Evolutionary conservation across 2,113 vertebrate genomes (phyloP), one percentile per base, ranked within the genome.

Genomic region (Coregonus clupeaformis): DNA sequence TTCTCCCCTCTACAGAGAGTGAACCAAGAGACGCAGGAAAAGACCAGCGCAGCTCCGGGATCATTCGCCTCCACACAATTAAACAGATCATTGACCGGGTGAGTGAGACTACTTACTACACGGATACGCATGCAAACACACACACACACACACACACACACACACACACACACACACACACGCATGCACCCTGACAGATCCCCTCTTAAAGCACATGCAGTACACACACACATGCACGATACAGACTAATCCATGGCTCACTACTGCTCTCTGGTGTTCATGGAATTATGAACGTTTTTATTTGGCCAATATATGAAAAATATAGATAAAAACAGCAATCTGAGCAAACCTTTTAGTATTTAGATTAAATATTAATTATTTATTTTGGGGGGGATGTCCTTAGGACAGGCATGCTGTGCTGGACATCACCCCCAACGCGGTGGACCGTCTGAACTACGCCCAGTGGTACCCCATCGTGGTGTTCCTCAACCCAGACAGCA

Each of bases 381-480:
- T 9, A 6, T 16, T 52, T 14, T 6, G n/a, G 18, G 64, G 60
- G 68, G 18, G 49, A 4, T 75, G 32, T 29, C 22, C 25, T 16
- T 20, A 99, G 98, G 98, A 99, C 88, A 99, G 98, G 80, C 97
- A 99, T 30, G 98, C 98, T 18, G 94, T 99, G 75, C 88, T 99
- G 87, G 98, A 99, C 84, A 98, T 99, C 81, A 99, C 98, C 59
- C 98, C 98, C n/a, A 99, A 99, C 75, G 98, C 98, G 45, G 98
- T 99, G 85, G 98, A 99, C 88, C 95, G 97, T 55, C 94, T 99
- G 77, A 99, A 99, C 90, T 99, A 99, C 1, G 98, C 98, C 9
- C 98, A 99, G 93, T 99, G 98, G 98, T 99, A 99, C 91, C 97
- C 98, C 18, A 99, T 99, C 65, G 97, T 99, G 57, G 96, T 98